phyloP scores from a whole-genome alignment of 2,797 vertebrate genomes.

The Phrynocephalus guinanensis region DNA sequence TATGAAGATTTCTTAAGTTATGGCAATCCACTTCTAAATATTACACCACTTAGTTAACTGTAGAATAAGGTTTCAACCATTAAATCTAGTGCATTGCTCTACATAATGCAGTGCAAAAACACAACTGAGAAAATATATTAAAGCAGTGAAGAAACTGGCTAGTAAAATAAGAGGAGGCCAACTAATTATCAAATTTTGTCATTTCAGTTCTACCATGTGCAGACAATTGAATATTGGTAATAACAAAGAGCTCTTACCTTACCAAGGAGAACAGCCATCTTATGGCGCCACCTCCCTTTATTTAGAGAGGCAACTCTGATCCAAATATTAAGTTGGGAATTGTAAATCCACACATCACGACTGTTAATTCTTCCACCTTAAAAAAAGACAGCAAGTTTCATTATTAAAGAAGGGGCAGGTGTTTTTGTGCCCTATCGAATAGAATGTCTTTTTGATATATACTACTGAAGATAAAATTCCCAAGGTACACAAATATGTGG shows the following conservation, averaged over 20 bases:
- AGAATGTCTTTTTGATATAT: background rate
- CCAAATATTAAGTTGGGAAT: conserved; percentile 98
- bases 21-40: too few species aligned
- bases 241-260: conserved; percentile 86
- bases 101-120: conserved; percentile 25
- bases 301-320: conserved; percentile 97
- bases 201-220: conserved; percentile 37
- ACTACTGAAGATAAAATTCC: background rate
- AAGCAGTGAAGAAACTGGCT: conserved; percentile 18
- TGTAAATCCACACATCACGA: conserved; percentile 99
- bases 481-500: background rate
- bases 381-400: background rate
- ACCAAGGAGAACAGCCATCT: conserved; percentile 97
- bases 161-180: conserved; percentile 38
- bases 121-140: conserved; percentile 47
- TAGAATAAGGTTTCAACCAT: too few species aligned
- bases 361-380: conserved; percentile 97
- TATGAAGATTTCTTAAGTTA: too few species aligned
- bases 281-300: conserved; percentile 99
- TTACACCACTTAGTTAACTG: too few species aligned
- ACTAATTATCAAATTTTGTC: conserved; percentile 21
- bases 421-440: background rate
- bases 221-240: conserved; percentile 31
- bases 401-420: background rate
- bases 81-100: background rate